These are phyloP conservation scores for Pachyuromys duprasi DNA, from an alignment of 2,797 vertebrate species.

Conservation along the genomic window DNA sequence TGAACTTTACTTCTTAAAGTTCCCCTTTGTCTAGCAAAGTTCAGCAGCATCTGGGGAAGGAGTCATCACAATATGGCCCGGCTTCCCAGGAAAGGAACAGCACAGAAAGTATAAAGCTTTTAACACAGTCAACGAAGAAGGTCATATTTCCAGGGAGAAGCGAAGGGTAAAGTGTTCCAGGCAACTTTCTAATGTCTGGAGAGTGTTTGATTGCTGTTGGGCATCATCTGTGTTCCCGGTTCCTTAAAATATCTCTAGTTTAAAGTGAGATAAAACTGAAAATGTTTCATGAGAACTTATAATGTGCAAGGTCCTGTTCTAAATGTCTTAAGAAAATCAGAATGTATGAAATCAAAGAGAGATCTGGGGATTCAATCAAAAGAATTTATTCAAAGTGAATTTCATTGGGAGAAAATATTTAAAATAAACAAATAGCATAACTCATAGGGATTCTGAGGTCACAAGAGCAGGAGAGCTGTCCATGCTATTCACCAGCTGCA, in stretches of 20 bases:
- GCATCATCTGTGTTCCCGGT: background rate
- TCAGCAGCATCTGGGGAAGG: background rate
- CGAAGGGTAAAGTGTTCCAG: background rate
- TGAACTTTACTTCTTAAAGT: slow-evolving; percentile 18
- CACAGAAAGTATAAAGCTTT: slow-evolving; percentile 9
- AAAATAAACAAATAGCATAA: background rate
- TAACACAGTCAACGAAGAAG: background rate
- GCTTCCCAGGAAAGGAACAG: background rate
- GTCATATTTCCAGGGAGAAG: slow-evolving; percentile 9
- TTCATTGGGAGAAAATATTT: background rate
- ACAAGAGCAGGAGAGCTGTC: too few species aligned
- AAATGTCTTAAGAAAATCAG: background rate
- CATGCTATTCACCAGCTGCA: too few species aligned
- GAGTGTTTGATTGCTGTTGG: accelerated
- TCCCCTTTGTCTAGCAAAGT: slow-evolving; percentile 24
- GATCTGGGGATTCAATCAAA: background rate
- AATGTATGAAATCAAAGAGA: background rate
- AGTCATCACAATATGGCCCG: background rate
- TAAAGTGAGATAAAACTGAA: background rate
- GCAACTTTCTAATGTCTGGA: background rate
- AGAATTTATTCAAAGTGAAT: slow-evolving; percentile 23
- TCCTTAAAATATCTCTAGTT: background rate
- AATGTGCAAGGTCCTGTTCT: background rate
- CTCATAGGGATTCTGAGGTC: background rate
- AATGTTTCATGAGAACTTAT: background rate